These are phyloP conservation scores for Lordiphosa fenestrarum DNA, from an alignment of 2,888 invertebrate species.

Conservation along the genomic window DNA sequence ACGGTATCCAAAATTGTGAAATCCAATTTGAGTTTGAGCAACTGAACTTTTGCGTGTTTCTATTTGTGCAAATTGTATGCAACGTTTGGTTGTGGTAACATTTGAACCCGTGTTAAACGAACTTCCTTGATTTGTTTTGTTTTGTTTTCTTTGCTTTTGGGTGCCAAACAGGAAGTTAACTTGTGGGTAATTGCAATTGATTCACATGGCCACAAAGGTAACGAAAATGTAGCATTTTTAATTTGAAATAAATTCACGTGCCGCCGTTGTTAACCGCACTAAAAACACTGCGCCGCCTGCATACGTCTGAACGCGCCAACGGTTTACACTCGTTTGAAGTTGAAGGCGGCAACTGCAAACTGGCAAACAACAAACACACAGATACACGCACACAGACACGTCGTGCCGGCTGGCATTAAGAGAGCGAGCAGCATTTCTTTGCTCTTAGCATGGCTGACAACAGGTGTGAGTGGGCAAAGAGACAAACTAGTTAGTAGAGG, in stretches of 20 bases:
- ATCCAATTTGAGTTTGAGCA: slow-evolving; percentile 63
- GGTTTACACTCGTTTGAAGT: slow-evolving; percentile 68
- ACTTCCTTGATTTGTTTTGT: slow-evolving; percentile 58
- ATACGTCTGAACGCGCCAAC: slow-evolving; percentile 70
- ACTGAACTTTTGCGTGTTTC: slow-evolving; percentile 34
- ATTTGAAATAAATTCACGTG: slow-evolving; percentile 47
- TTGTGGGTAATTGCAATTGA: slow-evolving; percentile 19
- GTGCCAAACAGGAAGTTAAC: slow-evolving; percentile 9
- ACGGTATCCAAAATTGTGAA: slow-evolving; percentile 75
- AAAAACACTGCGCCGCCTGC: slow-evolving; percentile 38
- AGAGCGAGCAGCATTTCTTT: too few relatives aligned
- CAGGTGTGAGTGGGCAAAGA: too few relatives aligned
- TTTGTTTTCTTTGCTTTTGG: slow-evolving; percentile 29
- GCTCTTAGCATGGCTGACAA: too few relatives aligned
- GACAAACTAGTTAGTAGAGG: too few relatives aligned
- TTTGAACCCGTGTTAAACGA: slow-evolving; percentile 56
- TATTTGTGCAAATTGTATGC: slow-evolving; percentile 63
- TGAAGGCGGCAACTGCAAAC: slow-evolving; percentile 27
- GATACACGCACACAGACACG: slow-evolving; percentile 19
- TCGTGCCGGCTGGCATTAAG: slow-evolving; percentile 14
- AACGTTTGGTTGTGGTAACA: slow-evolving; percentile 60
- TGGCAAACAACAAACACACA: slow-evolving; percentile 24
- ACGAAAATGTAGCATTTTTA: slow-evolving; percentile 44
- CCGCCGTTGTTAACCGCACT: slow-evolving; percentile 21
- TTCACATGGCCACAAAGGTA: slow-evolving; percentile 32